phyloP scores from a whole-genome alignment of 2,888 invertebrate species.

The Lepidonotus clava region DNA sequence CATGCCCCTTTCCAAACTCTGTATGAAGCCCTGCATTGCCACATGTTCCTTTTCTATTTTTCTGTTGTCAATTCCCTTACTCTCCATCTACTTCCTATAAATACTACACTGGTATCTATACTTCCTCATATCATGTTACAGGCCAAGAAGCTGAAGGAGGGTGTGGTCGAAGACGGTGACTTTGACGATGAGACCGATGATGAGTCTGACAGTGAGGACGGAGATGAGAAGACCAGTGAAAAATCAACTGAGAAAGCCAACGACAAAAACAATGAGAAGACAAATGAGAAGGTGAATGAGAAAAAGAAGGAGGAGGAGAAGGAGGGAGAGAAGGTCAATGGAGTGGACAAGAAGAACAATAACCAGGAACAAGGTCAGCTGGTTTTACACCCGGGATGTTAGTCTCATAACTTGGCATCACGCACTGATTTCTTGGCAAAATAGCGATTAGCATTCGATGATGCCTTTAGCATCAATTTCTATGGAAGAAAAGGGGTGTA shows the following conservation, averaged over 20 bases:
- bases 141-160: constrained; percentile 62
- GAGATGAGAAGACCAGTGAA: constrained; percentile 46
- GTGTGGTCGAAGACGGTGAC: constrained; percentile 63
- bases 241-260: not conserved
- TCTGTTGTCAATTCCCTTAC: too few species aligned
- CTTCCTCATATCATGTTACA: constrained; percentile 38
- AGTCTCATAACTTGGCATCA: too few species aligned
- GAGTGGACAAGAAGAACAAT: constrained; percentile 56
- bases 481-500: too few species aligned
- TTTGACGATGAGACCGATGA: constrained; percentile 63
- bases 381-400: too few species aligned
- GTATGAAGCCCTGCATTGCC: too few species aligned
- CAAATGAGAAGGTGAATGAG: constrained; percentile 39
- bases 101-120: too few species aligned
- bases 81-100: too few species aligned
- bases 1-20: too few species aligned
- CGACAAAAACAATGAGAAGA: not conserved
- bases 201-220: constrained; percentile 48
- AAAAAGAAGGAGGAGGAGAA: constrained; percentile 55
- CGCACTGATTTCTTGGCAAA: too few species aligned
- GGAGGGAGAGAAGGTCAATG: constrained; percentile 55
- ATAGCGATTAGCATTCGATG: too few species aligned
- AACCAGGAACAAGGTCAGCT: constrained; percentile 45
- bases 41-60: too few species aligned
- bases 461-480: too few species aligned